Evolutionary conservation across 2,797 vertebrate species (phyloP).

Genomic region (Dicrostonyx torquatus): DNA sequence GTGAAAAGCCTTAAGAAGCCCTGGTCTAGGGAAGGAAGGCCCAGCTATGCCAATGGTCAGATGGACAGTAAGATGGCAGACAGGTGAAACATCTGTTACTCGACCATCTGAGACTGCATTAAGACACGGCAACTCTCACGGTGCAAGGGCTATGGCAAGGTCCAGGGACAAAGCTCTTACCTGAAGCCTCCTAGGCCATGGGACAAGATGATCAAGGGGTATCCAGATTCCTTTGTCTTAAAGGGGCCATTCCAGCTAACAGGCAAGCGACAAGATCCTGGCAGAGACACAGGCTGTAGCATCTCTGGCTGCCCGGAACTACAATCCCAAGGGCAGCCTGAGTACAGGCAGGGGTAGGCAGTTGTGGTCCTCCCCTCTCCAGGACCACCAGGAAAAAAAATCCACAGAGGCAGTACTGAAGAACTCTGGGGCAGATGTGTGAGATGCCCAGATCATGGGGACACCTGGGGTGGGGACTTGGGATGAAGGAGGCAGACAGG

Average conservation of each 20-base stretch:
- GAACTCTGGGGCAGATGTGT: background rate
- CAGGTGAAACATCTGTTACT: background rate
- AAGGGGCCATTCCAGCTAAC: slow-evolving; percentile 85
- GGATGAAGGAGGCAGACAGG: background rate
- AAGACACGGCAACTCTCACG: background rate
- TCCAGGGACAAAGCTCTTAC: slow-evolving; percentile 75
- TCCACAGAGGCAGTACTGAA: background rate
- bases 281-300: slow-evolving; percentile 55
- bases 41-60: background rate
- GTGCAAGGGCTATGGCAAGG: background rate
- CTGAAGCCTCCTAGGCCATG: slow-evolving; percentile 87
- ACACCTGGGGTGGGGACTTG: background rate
- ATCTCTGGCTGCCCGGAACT: background rate
- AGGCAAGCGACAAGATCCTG: slow-evolving; percentile 85
- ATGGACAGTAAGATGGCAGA: background rate
- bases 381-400: background rate
- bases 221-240: slow-evolving; percentile 75
- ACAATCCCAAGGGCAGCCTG: background rate
- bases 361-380: background rate
- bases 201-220: slow-evolving; percentile 88
- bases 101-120: background rate
- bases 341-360: background rate
- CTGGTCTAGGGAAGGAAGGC: background rate
- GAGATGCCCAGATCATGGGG: background rate
- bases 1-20: background rate